Base-by-base conservation (phyloP, 2,113 vertebrate species). In the Spea bombifrons region DNA sequence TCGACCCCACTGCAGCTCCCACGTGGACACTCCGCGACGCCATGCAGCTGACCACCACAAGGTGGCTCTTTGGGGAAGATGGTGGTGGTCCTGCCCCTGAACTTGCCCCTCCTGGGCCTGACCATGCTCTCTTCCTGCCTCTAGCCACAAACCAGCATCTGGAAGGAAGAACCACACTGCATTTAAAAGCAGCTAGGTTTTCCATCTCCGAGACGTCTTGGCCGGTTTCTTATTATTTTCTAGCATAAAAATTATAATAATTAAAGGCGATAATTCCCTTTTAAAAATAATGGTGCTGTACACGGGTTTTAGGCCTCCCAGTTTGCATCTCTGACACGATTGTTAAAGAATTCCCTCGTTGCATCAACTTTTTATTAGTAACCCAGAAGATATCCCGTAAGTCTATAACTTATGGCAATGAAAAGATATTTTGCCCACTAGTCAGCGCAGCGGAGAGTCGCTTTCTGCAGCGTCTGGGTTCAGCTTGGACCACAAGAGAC, bases 401-500 rank as follows among this genome's bases (percentile, higher is more conserved):
- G 55, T 59, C 15, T 12, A 8, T 59, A 12, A 59, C 8, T 8
- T 13, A 59, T 12, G 12, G 55, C 55, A 47, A 44, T 76, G 75
- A 76, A 76, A 47, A 8, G 44, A 68, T 49, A 30, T 13, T 67
- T 50, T 52, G 69, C 75, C 75, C 65, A 53, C 75, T 48, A 66
- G 66, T 49, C 68, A n/a, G 67, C 68, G 8, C 48, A 12, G 46
- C 70, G 48, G 55, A 71, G 57, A 46, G 68, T 61, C 44, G 13
- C 63, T 73, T 49, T 53, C 50, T 72, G 77, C 64, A 80, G 59
- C 44, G 52, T 73, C 71, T 80, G 17, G 59, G 16, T 73, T 68
- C 17, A 49, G 65, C 71, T 9, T 10, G 48, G 78, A 73, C 78
- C 71, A 68, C 63, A 74, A 80, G 78, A 80, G 71, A 48, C 65